A percentile compares a stretch with the other conserved stretches of the same genome.
These are phyloP conservation scores for Bombus waltoni DNA, from an alignment of 1,140 invertebrate genomes.

Conservation along the genomic window DNA sequence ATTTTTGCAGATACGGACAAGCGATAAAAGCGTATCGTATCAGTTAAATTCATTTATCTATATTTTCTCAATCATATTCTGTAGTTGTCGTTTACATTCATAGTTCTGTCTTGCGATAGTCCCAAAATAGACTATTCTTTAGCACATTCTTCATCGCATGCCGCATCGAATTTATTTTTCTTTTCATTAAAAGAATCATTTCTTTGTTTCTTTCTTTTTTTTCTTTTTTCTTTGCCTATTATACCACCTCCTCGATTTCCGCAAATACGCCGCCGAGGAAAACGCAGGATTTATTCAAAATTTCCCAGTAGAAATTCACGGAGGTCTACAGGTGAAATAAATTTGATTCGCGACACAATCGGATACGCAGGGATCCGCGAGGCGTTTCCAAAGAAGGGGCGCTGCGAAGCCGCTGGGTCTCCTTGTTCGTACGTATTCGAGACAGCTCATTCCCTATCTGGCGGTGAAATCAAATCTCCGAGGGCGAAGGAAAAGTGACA, in stretches of 20 bases:
- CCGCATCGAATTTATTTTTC: too few species aligned
- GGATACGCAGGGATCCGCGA: background rate
- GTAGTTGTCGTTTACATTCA: too few species aligned
- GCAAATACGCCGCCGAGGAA: background rate
- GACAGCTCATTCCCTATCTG: slow-evolving; percentile 61
- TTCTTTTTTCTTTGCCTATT: too few species aligned
- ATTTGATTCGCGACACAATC: slow-evolving; percentile 25
- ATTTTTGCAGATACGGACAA: too few species aligned
- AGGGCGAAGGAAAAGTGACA: slow-evolving; percentile 59
- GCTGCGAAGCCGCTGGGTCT: background rate
- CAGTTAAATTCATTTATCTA: too few species aligned
- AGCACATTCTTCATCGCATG: too few species aligned
- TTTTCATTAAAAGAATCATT: too few species aligned
- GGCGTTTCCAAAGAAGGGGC: background rate
- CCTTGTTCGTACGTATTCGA: slow-evolving; percentile 13
- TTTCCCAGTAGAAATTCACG: background rate
- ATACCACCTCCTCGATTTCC: background rate
- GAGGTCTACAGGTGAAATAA: slow-evolving; percentile 8
- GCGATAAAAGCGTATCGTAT: too few species aligned
- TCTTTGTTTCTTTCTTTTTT: too few species aligned
- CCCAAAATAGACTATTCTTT: too few species aligned
- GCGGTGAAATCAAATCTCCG: slow-evolving; percentile 58
- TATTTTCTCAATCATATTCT: too few species aligned
- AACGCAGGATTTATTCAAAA: background rate
- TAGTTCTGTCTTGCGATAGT: too few species aligned